Percentiles rank a stretch among this genome's conserved stretches.
phyloP scores from a whole-genome alignment of 2,797 vertebrate genomes.

The Periparus ater region DNA sequence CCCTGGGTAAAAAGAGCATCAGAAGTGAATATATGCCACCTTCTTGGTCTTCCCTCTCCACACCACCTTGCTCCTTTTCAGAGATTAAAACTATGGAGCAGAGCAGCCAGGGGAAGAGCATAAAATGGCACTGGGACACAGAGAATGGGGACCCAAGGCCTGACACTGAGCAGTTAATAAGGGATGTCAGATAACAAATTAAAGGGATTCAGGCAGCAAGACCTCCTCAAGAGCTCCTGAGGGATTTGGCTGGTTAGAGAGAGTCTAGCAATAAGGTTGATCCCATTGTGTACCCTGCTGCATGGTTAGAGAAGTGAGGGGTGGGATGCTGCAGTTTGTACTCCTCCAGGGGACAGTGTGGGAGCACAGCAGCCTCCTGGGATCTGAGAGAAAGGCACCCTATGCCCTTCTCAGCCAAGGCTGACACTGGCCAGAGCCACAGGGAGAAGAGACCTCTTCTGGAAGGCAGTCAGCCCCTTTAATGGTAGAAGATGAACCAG shows the following conservation, averaged over 20 bases:
- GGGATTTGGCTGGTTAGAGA: background rate
- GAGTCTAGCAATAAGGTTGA: background rate
- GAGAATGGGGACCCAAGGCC: background rate
- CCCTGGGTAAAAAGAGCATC: background rate
- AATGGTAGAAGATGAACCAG: background rate
- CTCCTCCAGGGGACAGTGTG: background rate
- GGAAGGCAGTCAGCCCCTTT: background rate
- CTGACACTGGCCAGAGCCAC: background rate
- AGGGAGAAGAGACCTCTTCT: background rate
- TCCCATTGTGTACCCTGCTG: background rate
- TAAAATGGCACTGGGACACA: background rate
- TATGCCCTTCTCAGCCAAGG: background rate
- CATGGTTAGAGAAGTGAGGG: background rate
- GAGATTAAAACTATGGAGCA: background rate
- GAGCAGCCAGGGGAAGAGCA: background rate
- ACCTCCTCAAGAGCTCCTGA: background rate
- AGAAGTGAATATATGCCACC: background rate
- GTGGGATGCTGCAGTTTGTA: background rate
- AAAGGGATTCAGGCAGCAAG: background rate
- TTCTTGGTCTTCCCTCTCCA: background rate
- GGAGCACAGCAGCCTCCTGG: background rate
- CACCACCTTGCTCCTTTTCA: background rate
- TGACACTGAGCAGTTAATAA: background rate
- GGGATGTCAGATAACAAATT: background rate
- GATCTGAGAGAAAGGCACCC: background rate